phyloP scores from a whole-genome alignment of 2,888 invertebrate species.

The Allygus modestus region DNA sequence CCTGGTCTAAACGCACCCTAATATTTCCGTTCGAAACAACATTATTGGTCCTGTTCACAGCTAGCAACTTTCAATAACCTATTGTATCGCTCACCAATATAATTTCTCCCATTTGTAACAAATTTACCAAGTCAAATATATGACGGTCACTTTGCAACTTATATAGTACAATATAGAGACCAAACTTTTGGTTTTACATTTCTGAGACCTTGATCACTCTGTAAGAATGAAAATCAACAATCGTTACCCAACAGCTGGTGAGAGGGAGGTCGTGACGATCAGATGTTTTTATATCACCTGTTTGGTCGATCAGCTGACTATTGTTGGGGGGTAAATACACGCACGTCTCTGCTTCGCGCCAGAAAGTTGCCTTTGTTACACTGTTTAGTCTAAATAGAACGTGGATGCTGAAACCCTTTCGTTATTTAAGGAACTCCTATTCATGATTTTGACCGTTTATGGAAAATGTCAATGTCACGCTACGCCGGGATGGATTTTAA shows the following conservation, averaged over 20 bases:
- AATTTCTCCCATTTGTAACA: too few relatives aligned
- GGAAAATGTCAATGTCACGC: background rate
- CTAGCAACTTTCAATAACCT: too few relatives aligned
- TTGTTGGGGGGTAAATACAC: constrained; percentile 1
- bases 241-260: background rate
- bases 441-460: background rate
- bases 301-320: constrained; percentile 1
- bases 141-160: too few relatives aligned
- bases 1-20: too few relatives aligned
- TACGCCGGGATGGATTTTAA: too few relatives aligned
- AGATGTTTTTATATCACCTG: constrained; percentile 19
- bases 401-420: background rate
- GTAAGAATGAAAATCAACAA: constrained; percentile 17
- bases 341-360: background rate
- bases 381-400: background rate
- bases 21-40: too few relatives aligned
- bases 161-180: too few relatives aligned
- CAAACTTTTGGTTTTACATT: too few relatives aligned
- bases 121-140: too few relatives aligned
- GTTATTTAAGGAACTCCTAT: background rate
- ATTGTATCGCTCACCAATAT: too few relatives aligned
- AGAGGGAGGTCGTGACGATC: constrained; percentile 21
- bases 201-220: constrained; percentile 1
- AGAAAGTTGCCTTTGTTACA: background rate
- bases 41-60: too few relatives aligned